A percentile compares a stretch with the other conserved stretches of the same genome.
Evolutionary conservation across 2,797 vertebrate species (phyloP).

Genomic region (Pangasius djambal): DNA sequence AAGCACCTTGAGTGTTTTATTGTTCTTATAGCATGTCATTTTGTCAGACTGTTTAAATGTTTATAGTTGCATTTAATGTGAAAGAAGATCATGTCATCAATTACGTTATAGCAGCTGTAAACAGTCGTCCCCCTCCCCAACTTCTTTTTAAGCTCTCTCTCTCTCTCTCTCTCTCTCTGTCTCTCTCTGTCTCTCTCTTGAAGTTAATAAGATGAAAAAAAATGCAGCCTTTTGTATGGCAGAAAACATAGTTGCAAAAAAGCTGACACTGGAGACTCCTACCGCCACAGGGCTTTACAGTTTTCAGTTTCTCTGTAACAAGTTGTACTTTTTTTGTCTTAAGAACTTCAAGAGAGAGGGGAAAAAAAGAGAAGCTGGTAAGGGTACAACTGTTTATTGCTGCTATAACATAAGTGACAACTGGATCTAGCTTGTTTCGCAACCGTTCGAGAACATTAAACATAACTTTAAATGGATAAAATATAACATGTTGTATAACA

Average conservation of each 20-base stretch:
- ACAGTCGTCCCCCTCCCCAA: neutral
- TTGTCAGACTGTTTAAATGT: too few species aligned
- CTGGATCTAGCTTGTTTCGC: neutral
- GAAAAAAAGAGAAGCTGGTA: neutral
- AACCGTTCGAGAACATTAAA: neutral
- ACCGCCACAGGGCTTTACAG: neutral
- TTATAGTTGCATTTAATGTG: neutral
- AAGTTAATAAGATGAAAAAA: neutral
- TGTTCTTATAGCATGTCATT: neutral
- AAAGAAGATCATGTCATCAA: neutral
- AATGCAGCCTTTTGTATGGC: neutral
- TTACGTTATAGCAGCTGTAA: neutral
- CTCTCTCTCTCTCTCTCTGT: too few species aligned
- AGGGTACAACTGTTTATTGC: neutral
- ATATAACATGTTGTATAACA: neutral
- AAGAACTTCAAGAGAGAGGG: neutral
- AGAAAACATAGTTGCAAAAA: neutral
- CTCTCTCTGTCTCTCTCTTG: neutral
- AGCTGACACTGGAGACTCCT: too few species aligned
- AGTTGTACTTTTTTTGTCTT: neutral
- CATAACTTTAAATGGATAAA: neutral
- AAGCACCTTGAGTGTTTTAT: neutral
- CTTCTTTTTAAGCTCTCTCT: neutral
- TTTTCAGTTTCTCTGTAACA: neutral
- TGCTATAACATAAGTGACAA: neutral